A percentile compares a stretch with the other conserved stretches of the same genome.
Conservation (phyloP, 92 coral and sea anemone genomes). For the Heteractis magnifica region DNA sequence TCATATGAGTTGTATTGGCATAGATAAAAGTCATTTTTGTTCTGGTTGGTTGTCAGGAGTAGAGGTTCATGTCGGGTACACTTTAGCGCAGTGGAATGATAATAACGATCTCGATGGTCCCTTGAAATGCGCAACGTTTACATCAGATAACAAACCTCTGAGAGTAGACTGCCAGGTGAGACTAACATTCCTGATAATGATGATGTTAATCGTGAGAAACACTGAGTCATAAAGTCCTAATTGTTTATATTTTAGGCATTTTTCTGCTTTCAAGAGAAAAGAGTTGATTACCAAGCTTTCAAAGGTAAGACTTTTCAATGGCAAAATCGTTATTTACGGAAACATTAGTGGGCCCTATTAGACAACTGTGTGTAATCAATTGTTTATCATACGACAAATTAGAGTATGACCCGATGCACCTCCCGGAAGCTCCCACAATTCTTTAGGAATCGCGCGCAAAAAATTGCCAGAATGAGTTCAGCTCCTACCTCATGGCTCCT, state of each 20-base stretch:
- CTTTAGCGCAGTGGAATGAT: slow-evolving; percentile 94
- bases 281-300: slow-evolving; percentile 89
- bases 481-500: too few species aligned
- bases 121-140: slow-evolving; percentile 84
- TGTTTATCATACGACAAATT: too few species aligned
- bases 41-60: slow-evolving; percentile 53
- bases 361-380: too few species aligned
- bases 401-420: too few species aligned
- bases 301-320: slow-evolving; percentile 58
- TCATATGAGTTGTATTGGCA: too few species aligned
- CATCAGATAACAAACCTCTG: slow-evolving; percentile 93
- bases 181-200: not conserved
- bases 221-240: not conserved
- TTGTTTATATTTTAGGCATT: slow-evolving; percentile 62
- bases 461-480: too few species aligned
- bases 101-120: slow-evolving; percentile 46
- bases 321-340: not conserved
- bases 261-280: slow-evolving; percentile 91
- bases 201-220: not conserved
- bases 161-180: slow-evolving; percentile 89
- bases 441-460: too few species aligned
- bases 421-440: too few species aligned
- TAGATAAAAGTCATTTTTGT: too few species aligned
- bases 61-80: slow-evolving; percentile 71
- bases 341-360: too few species aligned